These are phyloP conservation scores for Dione vanillae DNA, from an alignment of 2,888 invertebrate species.

Conservation along the genomic window DNA sequence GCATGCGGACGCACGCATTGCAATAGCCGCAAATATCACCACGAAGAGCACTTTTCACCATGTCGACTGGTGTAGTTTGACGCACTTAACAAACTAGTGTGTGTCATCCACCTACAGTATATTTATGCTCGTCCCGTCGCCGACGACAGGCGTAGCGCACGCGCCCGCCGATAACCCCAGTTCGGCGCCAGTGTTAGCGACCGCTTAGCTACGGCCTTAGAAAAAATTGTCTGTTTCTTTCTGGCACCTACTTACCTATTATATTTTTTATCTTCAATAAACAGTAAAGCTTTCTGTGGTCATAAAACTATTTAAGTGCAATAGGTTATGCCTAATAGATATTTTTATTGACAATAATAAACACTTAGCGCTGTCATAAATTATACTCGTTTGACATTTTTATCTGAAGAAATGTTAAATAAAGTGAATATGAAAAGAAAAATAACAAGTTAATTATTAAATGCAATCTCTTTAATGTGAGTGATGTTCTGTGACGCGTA, in stretches of 20 bases:
- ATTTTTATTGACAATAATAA: conserved; percentile 45
- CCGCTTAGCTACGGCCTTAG: conserved; percentile 51
- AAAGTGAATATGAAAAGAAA: conserved; percentile 10
- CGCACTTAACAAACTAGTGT: conserved; percentile 65
- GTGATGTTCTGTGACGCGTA: neutral
- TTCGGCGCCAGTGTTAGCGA: conserved; percentile 69
- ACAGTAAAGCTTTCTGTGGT: conserved; percentile 11
- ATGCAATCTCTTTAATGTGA: conserved; percentile 6
- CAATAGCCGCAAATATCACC: conserved; percentile 79
- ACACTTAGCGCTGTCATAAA: conserved; percentile 39
- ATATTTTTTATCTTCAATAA: conserved; percentile 35
- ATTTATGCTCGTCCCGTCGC: conserved; percentile 66
- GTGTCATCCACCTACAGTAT: conserved; percentile 56
- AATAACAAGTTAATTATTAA: conserved; percentile 23
- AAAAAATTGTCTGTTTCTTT: conserved; percentile 43
- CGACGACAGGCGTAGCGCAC: conserved; percentile 71
- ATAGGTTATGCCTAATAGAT: conserved; percentile 46
- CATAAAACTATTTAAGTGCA: conserved; percentile 36
- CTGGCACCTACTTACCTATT: conserved; percentile 31
- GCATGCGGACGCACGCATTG: conserved; percentile 74
- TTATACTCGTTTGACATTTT: conserved; percentile 37
- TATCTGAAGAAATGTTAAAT: conserved; percentile 27
- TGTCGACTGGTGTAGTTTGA: conserved; percentile 57
- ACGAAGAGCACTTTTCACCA: conserved; percentile 68
- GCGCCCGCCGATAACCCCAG: conserved; percentile 77